Conservation (phyloP, 2,888 invertebrate species). For the Nomada ferruginata region DNA sequence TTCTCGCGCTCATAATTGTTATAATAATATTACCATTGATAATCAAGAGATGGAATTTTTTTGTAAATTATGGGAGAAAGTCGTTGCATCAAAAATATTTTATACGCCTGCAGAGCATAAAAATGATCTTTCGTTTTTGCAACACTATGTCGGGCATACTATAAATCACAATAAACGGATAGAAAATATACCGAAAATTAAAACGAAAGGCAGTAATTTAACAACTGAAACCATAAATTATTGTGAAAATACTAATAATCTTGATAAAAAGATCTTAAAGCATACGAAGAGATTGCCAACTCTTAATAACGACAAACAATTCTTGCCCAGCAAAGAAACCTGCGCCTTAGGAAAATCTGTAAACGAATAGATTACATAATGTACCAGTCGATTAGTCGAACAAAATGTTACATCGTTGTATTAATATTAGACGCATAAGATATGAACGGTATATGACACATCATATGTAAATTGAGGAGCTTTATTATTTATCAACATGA, state of each 20-base stretch:
- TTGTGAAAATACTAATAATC: slow-evolving; percentile 18
- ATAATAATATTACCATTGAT: slow-evolving; percentile 7
- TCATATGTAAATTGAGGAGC: neutral
- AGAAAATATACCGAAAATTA: slow-evolving; percentile 31
- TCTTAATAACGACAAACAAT: slow-evolving; percentile 52
- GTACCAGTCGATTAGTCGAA: slow-evolving; percentile 9
- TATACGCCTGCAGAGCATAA: slow-evolving; percentile 21
- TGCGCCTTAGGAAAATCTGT: neutral
- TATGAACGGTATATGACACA: neutral
- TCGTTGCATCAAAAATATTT: slow-evolving; percentile 20
- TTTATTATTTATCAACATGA: slow-evolving; percentile 53
- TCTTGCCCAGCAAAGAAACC: slow-evolving; percentile 39
- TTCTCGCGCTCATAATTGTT: slow-evolving; percentile 33
- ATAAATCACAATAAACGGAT: slow-evolving; percentile 36
- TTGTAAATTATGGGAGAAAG: slow-evolving; percentile 35
- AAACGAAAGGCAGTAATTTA: slow-evolving; percentile 25
- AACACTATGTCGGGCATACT: slow-evolving; percentile 29
- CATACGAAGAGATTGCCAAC: slow-evolving; percentile 53
- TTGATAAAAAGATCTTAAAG: slow-evolving; percentile 68
- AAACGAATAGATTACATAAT: slow-evolving; percentile 4
- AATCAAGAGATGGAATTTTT: slow-evolving; percentile 35
- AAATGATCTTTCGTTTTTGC: slow-evolving; percentile 44
- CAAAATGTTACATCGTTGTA: neutral
- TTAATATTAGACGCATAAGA: slow-evolving; percentile 2
- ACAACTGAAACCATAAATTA: slow-evolving; percentile 20